Percentiles rank a stretch among this genome's conserved stretches.
Conservation (phyloP, 2,797 vertebrate genomes). For the Liasis olivaceus region DNA sequence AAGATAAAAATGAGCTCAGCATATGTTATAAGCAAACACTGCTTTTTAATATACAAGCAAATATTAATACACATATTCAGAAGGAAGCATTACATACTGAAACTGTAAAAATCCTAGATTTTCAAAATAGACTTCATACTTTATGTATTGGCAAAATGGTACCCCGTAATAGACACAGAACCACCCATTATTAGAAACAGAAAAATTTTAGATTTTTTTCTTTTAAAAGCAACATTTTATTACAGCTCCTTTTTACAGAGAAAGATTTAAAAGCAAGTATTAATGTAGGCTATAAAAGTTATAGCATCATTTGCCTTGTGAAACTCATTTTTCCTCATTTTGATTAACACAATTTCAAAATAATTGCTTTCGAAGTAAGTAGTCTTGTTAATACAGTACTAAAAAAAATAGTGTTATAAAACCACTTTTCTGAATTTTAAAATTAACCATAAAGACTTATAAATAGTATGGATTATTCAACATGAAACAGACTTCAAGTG, state of each 20-base stretch:
- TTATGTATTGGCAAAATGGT: not conserved
- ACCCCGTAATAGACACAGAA: not conserved
- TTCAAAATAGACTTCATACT: not conserved
- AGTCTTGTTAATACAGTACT: not conserved
- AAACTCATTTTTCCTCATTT: not conserved
- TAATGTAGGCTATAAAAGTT: not conserved
- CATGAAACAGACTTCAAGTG: not conserved
- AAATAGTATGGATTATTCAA: not conserved
- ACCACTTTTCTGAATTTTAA: not conserved
- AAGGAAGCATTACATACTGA: not conserved
- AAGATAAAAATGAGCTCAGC: slow-evolving; percentile 46
- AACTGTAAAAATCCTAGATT: not conserved
- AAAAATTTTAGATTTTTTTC: not conserved
- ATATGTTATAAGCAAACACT: not conserved
- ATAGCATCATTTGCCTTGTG: not conserved
- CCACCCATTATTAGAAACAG: not conserved
- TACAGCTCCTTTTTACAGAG: not conserved
- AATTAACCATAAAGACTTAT: not conserved
- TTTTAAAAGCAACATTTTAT: not conserved
- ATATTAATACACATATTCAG: not conserved
- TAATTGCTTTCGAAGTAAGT: not conserved
- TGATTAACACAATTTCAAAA: not conserved
- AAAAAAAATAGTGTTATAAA: slow-evolving; percentile 10
- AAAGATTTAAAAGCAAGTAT: not conserved
- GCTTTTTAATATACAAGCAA: not conserved